Evolutionary conservation across 2,113 vertebrate species (phyloP).

Genomic region (Ammodramus savannarum): DNA sequence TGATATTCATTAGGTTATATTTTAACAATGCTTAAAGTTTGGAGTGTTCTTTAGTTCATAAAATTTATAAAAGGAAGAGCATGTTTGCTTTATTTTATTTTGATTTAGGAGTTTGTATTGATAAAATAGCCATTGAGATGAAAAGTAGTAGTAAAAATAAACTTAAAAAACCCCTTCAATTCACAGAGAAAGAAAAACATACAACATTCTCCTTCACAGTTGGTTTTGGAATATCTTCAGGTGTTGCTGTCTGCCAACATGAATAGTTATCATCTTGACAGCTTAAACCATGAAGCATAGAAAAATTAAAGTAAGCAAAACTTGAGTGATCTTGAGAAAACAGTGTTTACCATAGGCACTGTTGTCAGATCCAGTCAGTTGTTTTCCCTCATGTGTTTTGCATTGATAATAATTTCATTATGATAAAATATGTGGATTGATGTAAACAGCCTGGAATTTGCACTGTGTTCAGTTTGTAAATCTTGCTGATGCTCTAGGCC

Average conservation of each 20-base stretch:
- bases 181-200: background rate
- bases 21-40: background rate
- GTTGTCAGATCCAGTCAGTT: background rate
- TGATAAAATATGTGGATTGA: background rate
- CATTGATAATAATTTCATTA: background rate
- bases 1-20: background rate
- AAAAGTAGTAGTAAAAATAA: background rate
- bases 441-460: background rate
- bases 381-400: background rate
- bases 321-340: background rate
- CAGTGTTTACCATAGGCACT: background rate
- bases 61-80: background rate
- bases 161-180: accelerated
- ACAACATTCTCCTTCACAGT: background rate
- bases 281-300: background rate
- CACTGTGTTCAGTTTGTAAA: background rate
- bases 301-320: constrained; percentile 5
- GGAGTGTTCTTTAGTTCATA: background rate
- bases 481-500: background rate
- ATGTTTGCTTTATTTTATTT: background rate
- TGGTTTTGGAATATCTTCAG: background rate
- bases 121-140: background rate
- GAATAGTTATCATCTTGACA: background rate
- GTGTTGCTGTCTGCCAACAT: background rate
- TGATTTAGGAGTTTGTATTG: background rate